Conservation (phyloP, 2,888 invertebrate species). For the Tridacna crocea region DNA sequence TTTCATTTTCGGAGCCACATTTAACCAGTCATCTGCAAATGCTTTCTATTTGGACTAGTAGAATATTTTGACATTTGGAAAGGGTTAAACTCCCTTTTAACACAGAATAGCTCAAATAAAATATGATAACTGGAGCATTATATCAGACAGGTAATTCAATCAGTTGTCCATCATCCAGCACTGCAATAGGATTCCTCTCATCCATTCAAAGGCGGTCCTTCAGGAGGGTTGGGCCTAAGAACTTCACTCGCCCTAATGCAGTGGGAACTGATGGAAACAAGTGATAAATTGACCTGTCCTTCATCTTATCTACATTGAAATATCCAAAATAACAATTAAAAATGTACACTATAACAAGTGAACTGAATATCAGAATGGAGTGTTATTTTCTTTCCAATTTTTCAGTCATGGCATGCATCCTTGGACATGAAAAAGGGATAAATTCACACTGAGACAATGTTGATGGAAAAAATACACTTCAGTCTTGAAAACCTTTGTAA, state of each 20-base stretch:
- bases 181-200: background rate
- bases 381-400: too few relatives aligned
- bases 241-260: conserved; percentile 54
- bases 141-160: conserved; percentile 11
- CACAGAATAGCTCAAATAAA: background rate
- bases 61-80: too few relatives aligned
- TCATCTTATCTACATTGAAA: conserved; percentile 22
- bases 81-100: background rate
- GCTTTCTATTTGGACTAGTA: too few relatives aligned
- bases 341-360: too few relatives aligned
- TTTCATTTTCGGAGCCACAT: too few relatives aligned
- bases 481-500: too few relatives aligned
- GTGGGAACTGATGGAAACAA: conserved; percentile 24
- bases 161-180: conserved; percentile 11
- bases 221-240: conserved; percentile 50
- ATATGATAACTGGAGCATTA: background rate
- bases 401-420: too few relatives aligned
- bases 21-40: too few relatives aligned
- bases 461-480: too few relatives aligned
- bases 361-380: too few relatives aligned
- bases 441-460: too few relatives aligned
- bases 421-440: too few relatives aligned
- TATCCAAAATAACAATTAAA: background rate
- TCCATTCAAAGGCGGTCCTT: conserved; percentile 50
- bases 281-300: conserved; percentile 18